phyloP scores from a whole-genome alignment of 2,113 vertebrate genomes.

The Formicarius rufipectus region DNA sequence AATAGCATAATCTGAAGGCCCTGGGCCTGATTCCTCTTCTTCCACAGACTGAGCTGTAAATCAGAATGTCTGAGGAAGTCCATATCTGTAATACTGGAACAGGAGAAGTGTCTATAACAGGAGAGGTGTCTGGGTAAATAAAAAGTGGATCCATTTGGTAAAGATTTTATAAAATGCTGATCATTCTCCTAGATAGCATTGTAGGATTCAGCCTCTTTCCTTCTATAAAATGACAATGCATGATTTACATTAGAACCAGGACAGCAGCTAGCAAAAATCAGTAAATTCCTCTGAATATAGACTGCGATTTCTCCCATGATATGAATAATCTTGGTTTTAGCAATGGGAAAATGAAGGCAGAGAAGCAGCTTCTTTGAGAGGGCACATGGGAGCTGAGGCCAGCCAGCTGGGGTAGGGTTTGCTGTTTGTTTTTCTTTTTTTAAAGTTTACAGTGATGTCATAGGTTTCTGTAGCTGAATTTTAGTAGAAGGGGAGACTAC shows the following conservation, averaged over 20 bases:
- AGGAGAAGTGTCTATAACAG: background rate
- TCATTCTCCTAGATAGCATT: background rate
- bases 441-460: background rate
- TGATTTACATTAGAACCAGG: accelerated
- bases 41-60: background rate
- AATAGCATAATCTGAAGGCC: conserved; percentile 14
- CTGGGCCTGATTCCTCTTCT: background rate
- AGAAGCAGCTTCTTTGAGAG: background rate
- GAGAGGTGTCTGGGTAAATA: background rate
- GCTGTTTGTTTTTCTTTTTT: background rate
- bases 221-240: background rate
- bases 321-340: background rate
- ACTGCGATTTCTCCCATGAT: background rate
- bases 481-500: no score
- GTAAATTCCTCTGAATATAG: background rate
- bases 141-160: background rate
- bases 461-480: no score
- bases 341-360: background rate
- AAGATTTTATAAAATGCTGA: background rate
- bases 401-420: background rate
- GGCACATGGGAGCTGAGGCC: background rate
- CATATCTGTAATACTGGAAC: accelerated
- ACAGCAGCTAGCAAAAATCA: background rate
- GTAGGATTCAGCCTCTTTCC: background rate
- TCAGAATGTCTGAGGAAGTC: background rate